These are phyloP conservation scores for Argentina silus DNA, from an alignment of 2,797 vertebrate species.

Conservation along the genomic window DNA sequence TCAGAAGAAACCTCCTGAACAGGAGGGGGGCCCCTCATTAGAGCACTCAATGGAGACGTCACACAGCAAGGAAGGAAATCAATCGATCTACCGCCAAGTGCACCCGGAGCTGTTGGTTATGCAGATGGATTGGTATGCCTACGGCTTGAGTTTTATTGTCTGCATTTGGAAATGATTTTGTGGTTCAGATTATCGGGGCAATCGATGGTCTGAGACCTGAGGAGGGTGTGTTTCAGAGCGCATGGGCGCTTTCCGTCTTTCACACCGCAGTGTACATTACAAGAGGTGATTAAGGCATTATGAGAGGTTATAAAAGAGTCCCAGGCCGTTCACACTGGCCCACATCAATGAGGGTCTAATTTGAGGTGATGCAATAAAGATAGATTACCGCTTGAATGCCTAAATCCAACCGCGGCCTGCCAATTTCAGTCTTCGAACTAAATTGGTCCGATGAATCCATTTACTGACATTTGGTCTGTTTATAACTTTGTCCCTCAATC, in stretches of 20 bases:
- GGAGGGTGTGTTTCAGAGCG: too few relatives aligned
- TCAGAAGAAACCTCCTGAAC: slow-evolving; percentile 27
- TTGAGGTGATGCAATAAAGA: too few relatives aligned
- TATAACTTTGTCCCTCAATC: background rate
- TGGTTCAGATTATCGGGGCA: too few relatives aligned
- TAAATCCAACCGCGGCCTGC: background rate
- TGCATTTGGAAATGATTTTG: background rate
- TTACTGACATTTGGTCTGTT: background rate
- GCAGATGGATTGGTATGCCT: background rate
- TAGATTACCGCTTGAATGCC: too few relatives aligned
- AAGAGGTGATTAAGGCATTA: too few relatives aligned
- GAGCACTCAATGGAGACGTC: slow-evolving; percentile 25
- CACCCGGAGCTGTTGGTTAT: background rate
- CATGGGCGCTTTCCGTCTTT: too few relatives aligned
- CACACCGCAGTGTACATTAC: too few relatives aligned
- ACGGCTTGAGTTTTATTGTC: background rate
- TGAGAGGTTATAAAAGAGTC: too few relatives aligned
- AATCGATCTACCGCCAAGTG: slow-evolving; percentile 22
- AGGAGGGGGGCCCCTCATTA: slow-evolving; percentile 37
- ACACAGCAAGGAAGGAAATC: slow-evolving; percentile 38
- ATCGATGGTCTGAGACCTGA: too few relatives aligned
- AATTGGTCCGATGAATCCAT: background rate
- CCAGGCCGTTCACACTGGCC: too few relatives aligned
- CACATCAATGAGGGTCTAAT: too few relatives aligned
- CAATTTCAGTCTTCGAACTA: background rate